A percentile compares a stretch with the other conserved stretches of the same genome.
phyloP scores from a whole-genome alignment of 2,888 invertebrate species.

The Fabriciana adippe region DNA sequence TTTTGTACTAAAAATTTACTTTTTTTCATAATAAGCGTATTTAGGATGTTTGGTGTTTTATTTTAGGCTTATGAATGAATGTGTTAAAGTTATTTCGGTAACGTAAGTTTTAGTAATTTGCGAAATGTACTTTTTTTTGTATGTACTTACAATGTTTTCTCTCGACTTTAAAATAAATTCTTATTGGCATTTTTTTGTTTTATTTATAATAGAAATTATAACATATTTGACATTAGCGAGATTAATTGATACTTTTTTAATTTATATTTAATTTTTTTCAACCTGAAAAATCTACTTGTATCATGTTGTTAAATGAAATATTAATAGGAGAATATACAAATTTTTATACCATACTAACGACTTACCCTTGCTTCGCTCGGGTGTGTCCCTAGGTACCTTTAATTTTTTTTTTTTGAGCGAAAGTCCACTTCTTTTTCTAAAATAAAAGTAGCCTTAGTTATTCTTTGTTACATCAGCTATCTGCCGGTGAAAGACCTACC shows the following conservation, averaged over 20 bases:
- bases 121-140: conserved; percentile 58
- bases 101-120: conserved; percentile 44
- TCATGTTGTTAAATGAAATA: neutral
- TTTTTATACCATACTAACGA: no score
- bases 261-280: no score
- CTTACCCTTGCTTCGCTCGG: no score
- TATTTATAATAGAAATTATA: conserved; percentile 36
- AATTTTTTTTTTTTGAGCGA: no score
- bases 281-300: no score
- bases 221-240: neutral
- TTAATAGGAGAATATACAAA: no score
- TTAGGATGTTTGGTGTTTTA: conserved; percentile 37
- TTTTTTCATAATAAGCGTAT: conserved; percentile 12
- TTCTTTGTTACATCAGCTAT: no score
- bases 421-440: no score
- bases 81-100: conserved; percentile 45
- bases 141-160: conserved; percentile 73
- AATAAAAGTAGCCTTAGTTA: no score
- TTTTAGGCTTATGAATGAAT: conserved; percentile 40
- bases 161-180: conserved; percentile 68
- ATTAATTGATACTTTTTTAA: no score
- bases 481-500: no score
- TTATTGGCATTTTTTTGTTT: conserved; percentile 59
- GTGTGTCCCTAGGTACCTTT: no score
- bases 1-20: conserved; percentile 12